Conservation (phyloP, 2,113 vertebrate species). For the Spheniscus mendiculus region DNA sequence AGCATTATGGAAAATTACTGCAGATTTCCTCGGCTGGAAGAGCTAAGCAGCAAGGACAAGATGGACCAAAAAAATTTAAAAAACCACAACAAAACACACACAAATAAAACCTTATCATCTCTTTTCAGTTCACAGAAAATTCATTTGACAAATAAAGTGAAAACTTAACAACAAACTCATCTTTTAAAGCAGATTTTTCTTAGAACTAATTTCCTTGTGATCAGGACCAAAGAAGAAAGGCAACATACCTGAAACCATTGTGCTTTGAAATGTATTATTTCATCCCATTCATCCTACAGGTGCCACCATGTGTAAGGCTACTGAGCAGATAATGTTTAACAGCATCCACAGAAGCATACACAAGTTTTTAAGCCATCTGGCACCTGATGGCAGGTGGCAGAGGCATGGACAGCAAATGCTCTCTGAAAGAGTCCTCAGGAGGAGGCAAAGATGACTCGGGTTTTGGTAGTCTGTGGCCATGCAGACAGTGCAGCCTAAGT, state of each 20-base stretch:
- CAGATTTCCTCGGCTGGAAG: neutral
- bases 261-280: neutral
- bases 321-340: neutral
- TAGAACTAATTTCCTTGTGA: neutral
- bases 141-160: neutral
- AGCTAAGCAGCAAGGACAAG: neutral
- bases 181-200: neutral
- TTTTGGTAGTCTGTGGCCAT: neutral
- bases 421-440: neutral
- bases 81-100: neutral
- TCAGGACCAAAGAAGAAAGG: neutral
- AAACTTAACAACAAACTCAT: neutral
- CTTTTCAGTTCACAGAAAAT: neutral
- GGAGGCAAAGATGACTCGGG: neutral
- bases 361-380: neutral
- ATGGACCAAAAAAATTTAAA: rapidly evolving
- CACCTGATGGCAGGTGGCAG: neutral
- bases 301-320: neutral
- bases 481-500: neutral
- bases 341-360: neutral
- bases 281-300: neutral
- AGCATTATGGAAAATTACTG: slow-evolving; percentile 14
- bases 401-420: neutral
- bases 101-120: neutral
- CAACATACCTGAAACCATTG: neutral